These are phyloP conservation scores for Neostethus bicornis DNA, from an alignment of 2,797 vertebrate species.

Conservation along the genomic window DNA sequence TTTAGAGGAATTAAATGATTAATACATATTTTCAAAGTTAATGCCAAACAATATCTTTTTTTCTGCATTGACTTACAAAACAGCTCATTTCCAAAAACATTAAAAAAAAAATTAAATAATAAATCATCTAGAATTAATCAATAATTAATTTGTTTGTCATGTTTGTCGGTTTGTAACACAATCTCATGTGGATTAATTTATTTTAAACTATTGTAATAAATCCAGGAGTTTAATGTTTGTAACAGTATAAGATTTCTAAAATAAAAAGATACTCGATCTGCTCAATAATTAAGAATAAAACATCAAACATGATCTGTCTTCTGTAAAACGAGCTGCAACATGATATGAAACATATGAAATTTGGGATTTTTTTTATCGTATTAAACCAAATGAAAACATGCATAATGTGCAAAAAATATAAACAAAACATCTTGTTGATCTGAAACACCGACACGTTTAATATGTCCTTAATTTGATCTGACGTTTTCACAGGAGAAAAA, in stretches of 20 bases:
- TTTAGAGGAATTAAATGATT: too few relatives aligned
- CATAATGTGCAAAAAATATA: background rate
- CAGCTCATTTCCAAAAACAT: background rate
- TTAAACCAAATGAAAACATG: background rate
- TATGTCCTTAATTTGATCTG: too few relatives aligned
- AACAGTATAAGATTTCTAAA: background rate
- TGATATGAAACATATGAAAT: too few relatives aligned
- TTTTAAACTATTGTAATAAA: too few relatives aligned
- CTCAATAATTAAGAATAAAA: background rate
- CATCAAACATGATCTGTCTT: background rate
- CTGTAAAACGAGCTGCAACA: background rate
- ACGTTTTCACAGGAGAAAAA: too few relatives aligned
- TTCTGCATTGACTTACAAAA: background rate
- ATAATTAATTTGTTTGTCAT: too few relatives aligned
- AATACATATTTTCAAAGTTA: too few relatives aligned
- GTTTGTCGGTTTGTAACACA: too few relatives aligned
- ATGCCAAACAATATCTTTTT: too few relatives aligned
- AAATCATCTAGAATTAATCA: too few relatives aligned
- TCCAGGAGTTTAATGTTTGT: too few relatives aligned
- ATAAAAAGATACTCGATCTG: background rate
- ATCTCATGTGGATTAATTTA: too few relatives aligned
- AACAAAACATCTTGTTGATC: background rate
- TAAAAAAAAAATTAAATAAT: background rate
- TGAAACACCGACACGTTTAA: background rate
- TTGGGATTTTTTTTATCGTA: background rate